phyloP scores from a whole-genome alignment of 2,113 vertebrate genomes.

The Zosterops japonicus region DNA sequence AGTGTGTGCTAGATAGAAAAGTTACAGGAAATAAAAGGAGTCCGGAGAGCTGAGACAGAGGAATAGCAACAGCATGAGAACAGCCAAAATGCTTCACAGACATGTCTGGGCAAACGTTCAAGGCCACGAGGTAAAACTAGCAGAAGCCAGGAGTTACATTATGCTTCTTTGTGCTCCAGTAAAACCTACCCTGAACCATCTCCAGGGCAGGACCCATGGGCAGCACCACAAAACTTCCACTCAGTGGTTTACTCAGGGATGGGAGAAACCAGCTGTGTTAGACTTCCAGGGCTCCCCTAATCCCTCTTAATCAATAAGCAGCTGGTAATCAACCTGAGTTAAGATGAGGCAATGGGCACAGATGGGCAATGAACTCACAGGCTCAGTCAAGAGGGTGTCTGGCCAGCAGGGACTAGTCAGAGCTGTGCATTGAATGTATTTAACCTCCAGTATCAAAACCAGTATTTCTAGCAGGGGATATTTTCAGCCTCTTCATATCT shows the following conservation, averaged over 20 bases:
- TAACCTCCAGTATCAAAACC: not conserved
- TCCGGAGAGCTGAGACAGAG: not conserved
- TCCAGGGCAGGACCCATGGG: not conserved
- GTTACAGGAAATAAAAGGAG: slow-evolving; percentile 26
- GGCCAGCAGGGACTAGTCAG: accelerated
- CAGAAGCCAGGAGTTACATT: not conserved
- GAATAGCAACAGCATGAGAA: slow-evolving; percentile 35
- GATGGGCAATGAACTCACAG: not conserved
- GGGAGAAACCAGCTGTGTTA: not conserved
- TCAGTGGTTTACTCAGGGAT: not conserved
- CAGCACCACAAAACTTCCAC: not conserved
- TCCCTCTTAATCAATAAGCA: not conserved
- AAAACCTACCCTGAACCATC: not conserved
- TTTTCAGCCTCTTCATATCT: not conserved
- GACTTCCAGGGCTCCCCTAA: not conserved
- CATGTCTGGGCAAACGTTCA: not conserved
- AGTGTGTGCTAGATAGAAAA: not conserved
- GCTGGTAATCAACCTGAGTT: not conserved
- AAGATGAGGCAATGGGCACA: not conserved
- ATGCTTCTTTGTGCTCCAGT: not conserved
- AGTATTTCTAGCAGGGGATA: not conserved
- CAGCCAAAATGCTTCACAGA: slow-evolving; percentile 7
- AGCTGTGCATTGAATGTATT: accelerated
- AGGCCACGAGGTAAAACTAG: not conserved
- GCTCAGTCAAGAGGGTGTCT: not conserved